Evolutionary conservation across 53 echinoderm and acorn worm species (phyloP).

Genomic region (Echinarachnius parma): DNA sequence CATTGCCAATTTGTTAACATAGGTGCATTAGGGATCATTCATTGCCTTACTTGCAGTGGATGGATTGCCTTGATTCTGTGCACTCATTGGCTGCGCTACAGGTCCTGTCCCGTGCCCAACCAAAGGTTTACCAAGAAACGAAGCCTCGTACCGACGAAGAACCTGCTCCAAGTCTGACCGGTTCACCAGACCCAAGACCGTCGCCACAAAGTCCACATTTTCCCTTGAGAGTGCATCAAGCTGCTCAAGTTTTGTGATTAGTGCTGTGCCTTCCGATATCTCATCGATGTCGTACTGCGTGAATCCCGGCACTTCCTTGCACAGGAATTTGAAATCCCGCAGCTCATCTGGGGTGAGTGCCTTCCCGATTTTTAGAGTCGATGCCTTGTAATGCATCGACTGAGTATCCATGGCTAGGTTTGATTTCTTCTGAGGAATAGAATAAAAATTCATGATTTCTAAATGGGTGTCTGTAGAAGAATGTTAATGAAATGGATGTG

Average conservation of each 20-base stretch:
- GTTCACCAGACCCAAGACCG: constrained; percentile 16
- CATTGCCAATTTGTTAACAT: too few relatives aligned
- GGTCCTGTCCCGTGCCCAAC: not conserved
- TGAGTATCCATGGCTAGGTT: not conserved
- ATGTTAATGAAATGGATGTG: too few relatives aligned
- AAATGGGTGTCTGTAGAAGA: too few relatives aligned
- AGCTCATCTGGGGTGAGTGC: not conserved
- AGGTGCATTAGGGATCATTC: not conserved
- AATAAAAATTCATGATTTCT: too few relatives aligned
- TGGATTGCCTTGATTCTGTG: constrained; percentile 13
- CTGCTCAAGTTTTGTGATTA: constrained; percentile 52
- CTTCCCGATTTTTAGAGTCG: not conserved
- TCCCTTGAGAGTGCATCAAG: constrained; percentile 40
- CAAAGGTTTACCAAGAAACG: not conserved
- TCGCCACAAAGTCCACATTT: constrained; percentile 28
- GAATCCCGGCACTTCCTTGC: constrained; percentile 52
- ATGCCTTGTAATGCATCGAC: constrained; percentile 3
- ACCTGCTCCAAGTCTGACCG: constrained; percentile 30
- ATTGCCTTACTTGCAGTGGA: not conserved
- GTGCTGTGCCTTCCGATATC: constrained; percentile 34
- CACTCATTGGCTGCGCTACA: constrained; percentile 17
- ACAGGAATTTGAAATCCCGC: constrained; percentile 40
- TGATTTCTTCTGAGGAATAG: too few relatives aligned
- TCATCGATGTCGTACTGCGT: constrained; percentile 52
- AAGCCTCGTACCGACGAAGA: constrained; percentile 12